phyloP scores from a whole-genome alignment of 2,113 vertebrate species.

The Genyomyrus donnyi region DNA sequence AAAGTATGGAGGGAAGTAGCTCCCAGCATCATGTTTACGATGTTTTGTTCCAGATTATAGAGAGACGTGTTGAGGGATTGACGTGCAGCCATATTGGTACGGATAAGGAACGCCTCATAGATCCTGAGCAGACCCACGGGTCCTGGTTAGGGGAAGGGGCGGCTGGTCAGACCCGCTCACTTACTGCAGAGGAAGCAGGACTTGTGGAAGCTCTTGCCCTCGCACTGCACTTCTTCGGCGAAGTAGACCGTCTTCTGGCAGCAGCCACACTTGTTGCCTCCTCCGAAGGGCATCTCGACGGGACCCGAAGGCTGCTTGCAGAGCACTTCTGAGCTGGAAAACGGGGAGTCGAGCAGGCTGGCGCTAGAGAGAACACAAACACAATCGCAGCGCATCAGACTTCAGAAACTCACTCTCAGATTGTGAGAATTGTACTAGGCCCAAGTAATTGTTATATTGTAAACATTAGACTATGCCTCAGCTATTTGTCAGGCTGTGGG shows the following conservation, averaged over 20 bases:
- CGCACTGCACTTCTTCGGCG: conserved; percentile 89
- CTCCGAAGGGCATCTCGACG: conserved; percentile 69
- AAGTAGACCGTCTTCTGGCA: conserved; percentile 86
- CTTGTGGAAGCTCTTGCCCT: conserved; percentile 86
- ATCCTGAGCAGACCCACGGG: not conserved
- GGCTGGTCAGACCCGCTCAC: conserved; percentile 40
- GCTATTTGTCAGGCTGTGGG: not conserved
- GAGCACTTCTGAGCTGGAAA: conserved; percentile 29
- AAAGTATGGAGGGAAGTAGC: not conserved
- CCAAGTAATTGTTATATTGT: not conserved
- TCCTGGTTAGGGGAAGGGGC: not conserved
- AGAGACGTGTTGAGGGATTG: not conserved
- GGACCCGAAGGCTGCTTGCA: conserved; percentile 18
- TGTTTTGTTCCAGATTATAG: not conserved
- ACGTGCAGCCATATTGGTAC: not conserved
- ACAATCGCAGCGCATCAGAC: not conserved
- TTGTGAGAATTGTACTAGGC: not conserved
- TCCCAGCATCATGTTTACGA: not conserved
- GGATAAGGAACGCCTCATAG: not conserved
- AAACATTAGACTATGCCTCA: not conserved
- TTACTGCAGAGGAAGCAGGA: conserved; percentile 95
- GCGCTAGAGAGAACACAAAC: not conserved
- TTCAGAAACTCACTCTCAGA: not conserved
- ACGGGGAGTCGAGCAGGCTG: conserved; percentile 34
- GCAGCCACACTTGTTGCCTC: conserved; percentile 85